Base-by-base conservation (phyloP, 2,888 invertebrate species). In the Agriopis marginaria region DNA sequence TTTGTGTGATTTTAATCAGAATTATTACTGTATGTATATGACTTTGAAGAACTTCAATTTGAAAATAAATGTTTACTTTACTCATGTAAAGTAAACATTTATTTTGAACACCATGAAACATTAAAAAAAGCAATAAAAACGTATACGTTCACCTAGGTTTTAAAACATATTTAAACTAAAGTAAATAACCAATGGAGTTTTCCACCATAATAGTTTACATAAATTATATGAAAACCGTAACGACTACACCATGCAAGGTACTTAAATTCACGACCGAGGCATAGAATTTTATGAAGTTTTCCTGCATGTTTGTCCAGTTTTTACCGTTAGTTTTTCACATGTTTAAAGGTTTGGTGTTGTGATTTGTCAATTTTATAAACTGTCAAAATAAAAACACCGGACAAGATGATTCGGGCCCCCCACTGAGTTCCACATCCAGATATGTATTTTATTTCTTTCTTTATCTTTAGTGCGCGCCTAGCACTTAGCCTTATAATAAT, bases 211-310 rank as follows among this genome's bases (percentile, higher is more conserved):
- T n/a, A 56, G 49, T 56, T 49, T 49, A 64, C 49, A 64, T 64
- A 56, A 64, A 58, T 50, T 50, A 64, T 10, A 44, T 42, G 17
- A 63, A 58, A 64, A 64, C 47, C 10, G 23, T 64, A 56, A 64
- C 64, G 64, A 56, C 49, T 9, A 50, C 42, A 10, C 44, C 40
- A 42, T 49, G 14, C 53, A 55, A 64, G 40, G 50, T 50, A 50
- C 50, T 40, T 65, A 65, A 51, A 45, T 42, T 58, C 44, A 58
- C 32, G 44, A 42, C n/a, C 44, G 49, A 64, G 51, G 42, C 32
- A 44, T 56, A 56, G 50, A 56, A 49, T 65, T 64, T 56, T 51
- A 51, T 58, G 49, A 51, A 45, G 5, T 14, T 45, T 44, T 51
- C 42, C 65, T 51, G 65, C 14, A 45, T 51, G 14, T 59, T 47